These are phyloP conservation scores for Bubo blakistoni DNA, from an alignment of 2,113 vertebrate genomes.

Conservation along the genomic window DNA sequence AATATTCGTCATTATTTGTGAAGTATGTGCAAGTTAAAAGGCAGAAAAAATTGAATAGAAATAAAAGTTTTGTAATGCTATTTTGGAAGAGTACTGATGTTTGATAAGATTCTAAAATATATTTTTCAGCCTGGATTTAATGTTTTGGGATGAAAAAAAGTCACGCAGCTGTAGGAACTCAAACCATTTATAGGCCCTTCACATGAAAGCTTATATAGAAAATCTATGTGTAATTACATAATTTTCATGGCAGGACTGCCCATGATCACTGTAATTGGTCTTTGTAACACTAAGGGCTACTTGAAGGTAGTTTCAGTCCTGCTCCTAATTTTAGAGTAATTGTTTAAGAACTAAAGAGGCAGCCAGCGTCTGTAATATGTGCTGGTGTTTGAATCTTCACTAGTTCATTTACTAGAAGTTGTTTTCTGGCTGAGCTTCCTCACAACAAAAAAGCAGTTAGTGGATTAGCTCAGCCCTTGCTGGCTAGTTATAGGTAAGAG, in stretches of 20 bases:
- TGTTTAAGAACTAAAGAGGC: not conserved
- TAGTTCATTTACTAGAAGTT: not conserved
- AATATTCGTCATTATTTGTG: not conserved
- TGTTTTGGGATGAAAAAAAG: not conserved
- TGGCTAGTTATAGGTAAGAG: not conserved
- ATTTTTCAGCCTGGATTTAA: not conserved
- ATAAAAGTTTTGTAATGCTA: not conserved
- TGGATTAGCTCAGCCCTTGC: not conserved
- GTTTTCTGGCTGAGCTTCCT: not conserved
- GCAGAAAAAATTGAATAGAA: not conserved
- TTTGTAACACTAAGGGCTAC: not conserved
- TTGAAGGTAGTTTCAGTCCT: not conserved
- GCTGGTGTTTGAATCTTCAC: not conserved
- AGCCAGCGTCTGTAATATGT: not conserved
- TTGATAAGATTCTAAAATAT: not conserved
- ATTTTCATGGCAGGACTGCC: not conserved
- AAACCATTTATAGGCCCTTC: not conserved
- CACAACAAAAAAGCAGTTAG: not conserved
- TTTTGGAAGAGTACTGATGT: not conserved
- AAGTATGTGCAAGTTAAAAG: not conserved
- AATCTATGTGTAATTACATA: not conserved
- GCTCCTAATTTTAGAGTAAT: not conserved
- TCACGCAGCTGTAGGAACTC: not conserved
- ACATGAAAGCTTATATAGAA: not conserved
- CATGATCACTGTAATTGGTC: not conserved